These are phyloP conservation scores for Caenorhabditis plicata DNA, from an alignment of 2,888 invertebrate species.

Conservation along the genomic window DNA sequence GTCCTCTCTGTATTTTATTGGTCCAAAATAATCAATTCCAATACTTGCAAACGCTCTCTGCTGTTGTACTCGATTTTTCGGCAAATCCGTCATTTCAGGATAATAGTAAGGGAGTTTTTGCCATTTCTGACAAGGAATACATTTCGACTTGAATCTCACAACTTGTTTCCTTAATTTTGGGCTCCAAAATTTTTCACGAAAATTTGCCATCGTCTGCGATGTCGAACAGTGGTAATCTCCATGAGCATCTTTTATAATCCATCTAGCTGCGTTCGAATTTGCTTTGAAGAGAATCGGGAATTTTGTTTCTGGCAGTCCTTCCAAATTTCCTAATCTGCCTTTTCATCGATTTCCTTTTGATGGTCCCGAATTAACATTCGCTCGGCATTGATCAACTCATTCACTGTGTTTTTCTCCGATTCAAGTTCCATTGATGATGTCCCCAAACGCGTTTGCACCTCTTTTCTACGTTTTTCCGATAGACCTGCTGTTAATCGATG, in stretches of 20 bases:
- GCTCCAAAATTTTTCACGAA: constrained; percentile 10
- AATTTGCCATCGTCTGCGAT: constrained; percentile 1
- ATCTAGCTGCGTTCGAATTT: not conserved
- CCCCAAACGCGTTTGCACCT: too few species aligned
- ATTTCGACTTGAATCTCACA: not conserved
- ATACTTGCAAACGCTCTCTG: constrained; percentile 21
- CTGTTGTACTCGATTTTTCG: constrained; percentile 10
- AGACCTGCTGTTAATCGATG: too few species aligned
- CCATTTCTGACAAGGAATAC: constrained; percentile 6
- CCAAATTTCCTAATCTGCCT: not conserved
- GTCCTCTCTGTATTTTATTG: constrained; percentile 4
- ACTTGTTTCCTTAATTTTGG: constrained; percentile 3
- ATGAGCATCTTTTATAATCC: constrained; percentile 1
- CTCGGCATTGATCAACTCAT: too few species aligned
- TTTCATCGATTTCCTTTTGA: too few species aligned
- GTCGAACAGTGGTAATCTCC: not conserved
- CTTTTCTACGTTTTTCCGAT: too few species aligned
- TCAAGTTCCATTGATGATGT: too few species aligned
- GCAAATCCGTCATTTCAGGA: constrained; percentile 12
- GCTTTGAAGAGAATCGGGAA: constrained; percentile 1
- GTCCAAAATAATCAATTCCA: constrained; percentile 42
- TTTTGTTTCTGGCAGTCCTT: not conserved
- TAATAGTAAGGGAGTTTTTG: constrained; percentile 10
- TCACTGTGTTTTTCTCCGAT: too few species aligned
- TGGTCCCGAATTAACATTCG: too few species aligned